Evolutionary conservation across 2,113 vertebrate genomes (phyloP).

Genomic region (Nannobrachium achirus): DNA sequence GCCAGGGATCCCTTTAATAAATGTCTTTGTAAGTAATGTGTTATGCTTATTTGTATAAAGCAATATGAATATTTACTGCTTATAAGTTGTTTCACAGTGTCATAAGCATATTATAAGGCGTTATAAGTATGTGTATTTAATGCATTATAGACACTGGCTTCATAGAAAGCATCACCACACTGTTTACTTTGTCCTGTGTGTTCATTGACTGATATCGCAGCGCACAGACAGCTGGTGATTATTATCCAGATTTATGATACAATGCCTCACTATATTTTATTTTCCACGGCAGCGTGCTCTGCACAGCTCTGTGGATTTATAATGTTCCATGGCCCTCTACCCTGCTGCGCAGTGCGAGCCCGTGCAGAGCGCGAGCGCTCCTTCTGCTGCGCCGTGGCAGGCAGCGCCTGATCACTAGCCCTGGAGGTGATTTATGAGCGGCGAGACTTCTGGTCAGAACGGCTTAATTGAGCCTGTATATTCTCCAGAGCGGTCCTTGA

Average conservation of each 20-base stretch:
- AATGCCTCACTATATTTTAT: constrained; percentile 62
- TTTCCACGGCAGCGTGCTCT: constrained; percentile 49
- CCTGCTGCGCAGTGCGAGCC: constrained; percentile 43
- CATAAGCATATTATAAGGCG: no score
- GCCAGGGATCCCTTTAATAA: no score
- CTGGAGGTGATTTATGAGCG: constrained; percentile 78
- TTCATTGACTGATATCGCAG: constrained; percentile 53
- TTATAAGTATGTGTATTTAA: no score
- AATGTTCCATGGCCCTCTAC: constrained; percentile 23
- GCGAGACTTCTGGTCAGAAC: constrained; percentile 74
- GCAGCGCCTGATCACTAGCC: constrained; percentile 69
- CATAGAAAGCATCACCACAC: constrained; percentile 28
- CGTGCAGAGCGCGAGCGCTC: constrained; percentile 18
- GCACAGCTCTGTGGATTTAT: constrained; percentile 68
- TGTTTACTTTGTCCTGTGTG: constrained; percentile 40
- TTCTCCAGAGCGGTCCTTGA: constrained; percentile 75
- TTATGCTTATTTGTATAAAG: no score
- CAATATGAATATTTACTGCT: no score
- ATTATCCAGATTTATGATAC: constrained; percentile 62
- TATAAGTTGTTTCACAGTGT: no score
- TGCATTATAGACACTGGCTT: no score
- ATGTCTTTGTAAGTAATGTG: no score
- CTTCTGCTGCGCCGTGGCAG: constrained; percentile 34
- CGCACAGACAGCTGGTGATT: constrained; percentile 59
- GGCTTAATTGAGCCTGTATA: constrained; percentile 79